These are phyloP conservation scores for Eulemur albifrons DNA, from an alignment of 2,797 vertebrate species.

Conservation along the genomic window DNA sequence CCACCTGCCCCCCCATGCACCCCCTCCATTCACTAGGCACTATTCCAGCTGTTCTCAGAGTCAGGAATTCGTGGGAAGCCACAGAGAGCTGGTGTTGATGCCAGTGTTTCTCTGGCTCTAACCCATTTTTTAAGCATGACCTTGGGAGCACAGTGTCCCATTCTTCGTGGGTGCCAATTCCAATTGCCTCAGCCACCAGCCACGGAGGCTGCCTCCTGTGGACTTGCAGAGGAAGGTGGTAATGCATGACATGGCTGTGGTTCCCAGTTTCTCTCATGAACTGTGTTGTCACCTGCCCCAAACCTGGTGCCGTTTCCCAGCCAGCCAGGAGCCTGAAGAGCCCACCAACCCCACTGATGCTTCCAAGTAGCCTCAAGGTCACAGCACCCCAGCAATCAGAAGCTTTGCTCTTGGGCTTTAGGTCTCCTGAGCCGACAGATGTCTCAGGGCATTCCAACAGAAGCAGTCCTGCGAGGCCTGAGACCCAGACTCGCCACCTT, in stretches of 20 bases:
- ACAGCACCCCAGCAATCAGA: background rate
- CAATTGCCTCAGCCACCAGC: background rate
- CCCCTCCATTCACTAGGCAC: background rate
- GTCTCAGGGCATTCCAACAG: background rate
- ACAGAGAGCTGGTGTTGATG: background rate
- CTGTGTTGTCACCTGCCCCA: background rate
- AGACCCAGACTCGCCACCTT: background rate
- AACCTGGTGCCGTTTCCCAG: background rate
- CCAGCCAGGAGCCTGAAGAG: background rate
- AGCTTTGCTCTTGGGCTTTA: background rate
- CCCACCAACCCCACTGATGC: background rate
- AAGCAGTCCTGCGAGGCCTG: background rate
- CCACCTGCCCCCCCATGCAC: accelerated
- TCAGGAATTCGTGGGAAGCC: slow-evolving; percentile 43
- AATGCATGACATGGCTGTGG: no score
- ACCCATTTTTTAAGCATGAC: background rate
- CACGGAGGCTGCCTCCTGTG: background rate
- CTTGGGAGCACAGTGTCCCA: background rate
- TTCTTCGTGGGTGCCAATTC: background rate
- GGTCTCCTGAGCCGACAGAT: background rate
- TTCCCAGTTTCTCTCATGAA: background rate
- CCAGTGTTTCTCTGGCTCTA: background rate
- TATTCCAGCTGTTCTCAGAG: background rate
- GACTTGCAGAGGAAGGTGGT: background rate
- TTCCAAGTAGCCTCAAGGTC: background rate